Evolutionary conservation across 2,113 vertebrate genomes (phyloP), one percentile per base, ranked within the genome.

Genomic region (Dasyornis broadbenti): DNA sequence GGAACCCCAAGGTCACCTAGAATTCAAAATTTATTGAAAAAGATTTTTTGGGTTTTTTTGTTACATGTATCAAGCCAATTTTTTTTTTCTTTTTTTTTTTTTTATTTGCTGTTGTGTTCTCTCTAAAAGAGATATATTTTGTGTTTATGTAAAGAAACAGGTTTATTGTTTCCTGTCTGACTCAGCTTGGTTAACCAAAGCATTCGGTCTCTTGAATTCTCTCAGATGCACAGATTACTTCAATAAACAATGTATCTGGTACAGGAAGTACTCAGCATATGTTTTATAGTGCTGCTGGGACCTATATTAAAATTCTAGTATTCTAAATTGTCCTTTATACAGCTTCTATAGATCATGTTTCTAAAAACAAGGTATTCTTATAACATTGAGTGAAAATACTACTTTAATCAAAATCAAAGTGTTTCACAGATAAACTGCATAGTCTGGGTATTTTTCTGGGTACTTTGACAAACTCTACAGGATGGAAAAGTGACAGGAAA

Each of bases 61-160:
- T 54, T 42, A n/a, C 6, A n/a, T 49, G 2, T 40, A 44, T 40
- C 37, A 3, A 50, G 8, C 6, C 1, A 20, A 1, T 15, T 66
- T 52, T 40, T 59, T 27, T 20, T 10, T 39, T 49, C 15, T 42
- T 42, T 42, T 12, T 47, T 26, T 59, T 28, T 17, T 39, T 23
- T 23, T 44, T 52, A 63, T n/a, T 82, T 72, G 40, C 44, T 44
- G 44, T 44, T 18, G 16, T 45, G 19, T 45, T 45, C 18, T 52
- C 23, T 72, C 18, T 68, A 26, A 72, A 66, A 71, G 14, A 35
- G 1, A 42, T 3, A 45, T 1, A 24, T 57, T 45, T 56, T 82
- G 6, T 72, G 9, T 35, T 56, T 68, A 21, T 21, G 1, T 9
- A 47, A 72, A 63, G 17, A 88, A 53, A 5, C 6, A 42, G 3